A percentile compares a stretch with the other conserved stretches of the same genome.
These are phyloP conservation scores for Tachina grossa DNA, from an alignment of 2,888 invertebrate species.

Conservation along the genomic window DNA sequence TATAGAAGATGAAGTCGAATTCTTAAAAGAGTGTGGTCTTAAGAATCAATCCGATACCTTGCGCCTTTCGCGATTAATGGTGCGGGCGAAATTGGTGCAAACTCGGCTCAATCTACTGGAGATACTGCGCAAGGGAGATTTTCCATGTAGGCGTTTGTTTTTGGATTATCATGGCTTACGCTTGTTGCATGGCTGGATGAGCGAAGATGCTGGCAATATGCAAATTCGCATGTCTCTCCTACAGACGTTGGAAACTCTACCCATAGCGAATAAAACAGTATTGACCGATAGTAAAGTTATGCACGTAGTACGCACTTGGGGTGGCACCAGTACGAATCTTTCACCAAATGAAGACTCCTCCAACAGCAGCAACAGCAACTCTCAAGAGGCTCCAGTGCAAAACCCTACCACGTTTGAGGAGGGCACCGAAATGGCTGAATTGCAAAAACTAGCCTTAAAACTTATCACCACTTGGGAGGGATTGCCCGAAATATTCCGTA, in stretches of 20 bases:
- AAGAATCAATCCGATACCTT: slow-evolving; percentile 95
- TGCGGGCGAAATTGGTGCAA: slow-evolving; percentile 92
- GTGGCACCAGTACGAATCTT: slow-evolving; percentile 79
- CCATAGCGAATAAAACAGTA: slow-evolving; percentile 96
- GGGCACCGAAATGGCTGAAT: slow-evolving; percentile 69
- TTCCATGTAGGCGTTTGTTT: slow-evolving; percentile 93
- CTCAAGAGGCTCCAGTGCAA: slow-evolving; percentile 48
- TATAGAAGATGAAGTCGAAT: slow-evolving; percentile 93
- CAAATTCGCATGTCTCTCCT: slow-evolving; percentile 88
- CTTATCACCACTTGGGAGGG: slow-evolving; percentile 78
- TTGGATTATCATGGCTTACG: slow-evolving; percentile 96
- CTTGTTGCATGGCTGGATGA: slow-evolving; percentile 96
- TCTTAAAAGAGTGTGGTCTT: slow-evolving; percentile 89
- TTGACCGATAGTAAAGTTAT: slow-evolving; percentile 96
- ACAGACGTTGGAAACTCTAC: slow-evolving; percentile 91
- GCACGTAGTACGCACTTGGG: slow-evolving; percentile 93
- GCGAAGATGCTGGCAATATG: slow-evolving; percentile 84
- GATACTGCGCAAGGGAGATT: slow-evolving; percentile 90
- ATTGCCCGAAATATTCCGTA: slow-evolving; percentile 88
- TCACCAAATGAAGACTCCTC: slow-evolving; percentile 73
- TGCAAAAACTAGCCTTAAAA: slow-evolving; percentile 77
- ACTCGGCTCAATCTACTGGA: slow-evolving; percentile 90
- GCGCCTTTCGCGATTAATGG: slow-evolving; percentile 94
- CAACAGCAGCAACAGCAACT: slow-evolving; percentile 71
- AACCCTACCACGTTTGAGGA: slow-evolving; percentile 42